These are phyloP conservation scores for Semicossyphus pulcher DNA, from an alignment of 2,113 vertebrate genomes.

Conservation along the genomic window DNA sequence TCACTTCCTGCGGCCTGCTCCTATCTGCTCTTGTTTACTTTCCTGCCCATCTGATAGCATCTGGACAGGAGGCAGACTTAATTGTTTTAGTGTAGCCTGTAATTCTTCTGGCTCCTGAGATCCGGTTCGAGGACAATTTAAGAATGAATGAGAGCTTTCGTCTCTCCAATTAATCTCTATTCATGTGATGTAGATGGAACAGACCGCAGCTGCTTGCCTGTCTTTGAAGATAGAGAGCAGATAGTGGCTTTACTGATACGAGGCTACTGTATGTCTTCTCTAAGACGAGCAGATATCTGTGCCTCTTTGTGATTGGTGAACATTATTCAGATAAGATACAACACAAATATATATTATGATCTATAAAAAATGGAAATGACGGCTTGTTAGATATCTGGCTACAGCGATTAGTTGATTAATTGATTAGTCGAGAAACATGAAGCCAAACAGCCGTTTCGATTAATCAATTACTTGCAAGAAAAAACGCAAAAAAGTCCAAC, in stretches of 20 bases:
- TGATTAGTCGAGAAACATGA: not conserved
- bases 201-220: conserved; percentile 43
- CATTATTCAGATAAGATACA: not conserved
- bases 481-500: no score
- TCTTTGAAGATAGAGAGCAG: conserved; percentile 37
- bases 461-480: no score
- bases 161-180: conserved; percentile 62
- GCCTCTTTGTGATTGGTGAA: not conserved
- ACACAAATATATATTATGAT: not conserved
- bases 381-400: not conserved
- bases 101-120: conserved; percentile 60
- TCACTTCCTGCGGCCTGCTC: conserved; percentile 57
- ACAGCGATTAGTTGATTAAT: no score
- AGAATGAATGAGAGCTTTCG: conserved; percentile 46
- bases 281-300: not conserved
- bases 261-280: not conserved
- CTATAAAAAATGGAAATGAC: not conserved
- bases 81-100: conserved; percentile 63
- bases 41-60: conserved; percentile 67
- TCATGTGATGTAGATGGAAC: conserved; percentile 43
- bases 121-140: conserved; percentile 57
- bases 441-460: not conserved
- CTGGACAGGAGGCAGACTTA: conserved; percentile 69
- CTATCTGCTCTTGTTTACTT: conserved; percentile 74
- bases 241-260: not conserved